A percentile compares a stretch with the other conserved stretches of the same genome.
phyloP scores from a whole-genome alignment of 2,113 vertebrate species.

The Myiagra hebetior region DNA sequence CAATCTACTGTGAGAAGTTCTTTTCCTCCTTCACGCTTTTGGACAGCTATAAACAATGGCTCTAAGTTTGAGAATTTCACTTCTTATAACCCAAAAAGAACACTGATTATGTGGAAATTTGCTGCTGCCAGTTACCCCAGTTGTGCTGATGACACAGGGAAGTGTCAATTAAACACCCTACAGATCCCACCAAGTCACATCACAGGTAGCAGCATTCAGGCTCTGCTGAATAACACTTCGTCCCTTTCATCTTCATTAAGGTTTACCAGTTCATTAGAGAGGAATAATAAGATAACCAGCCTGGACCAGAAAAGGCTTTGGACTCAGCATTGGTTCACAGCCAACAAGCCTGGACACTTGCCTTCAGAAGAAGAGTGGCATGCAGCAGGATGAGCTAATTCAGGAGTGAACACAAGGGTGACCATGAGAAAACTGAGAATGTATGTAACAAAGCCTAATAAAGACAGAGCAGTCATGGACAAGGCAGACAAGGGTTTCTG shows the following conservation, averaged over 20 bases:
- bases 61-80: neutral
- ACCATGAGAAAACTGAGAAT: neutral
- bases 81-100: neutral
- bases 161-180: neutral
- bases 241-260: neutral
- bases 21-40: neutral
- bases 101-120: fast-evolving
- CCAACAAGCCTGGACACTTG: neutral
- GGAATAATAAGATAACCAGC: neutral
- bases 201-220: neutral
- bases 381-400: neutral
- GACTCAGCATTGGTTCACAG: neutral
- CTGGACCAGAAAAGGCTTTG: neutral
- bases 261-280: neutral
- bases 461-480: neutral
- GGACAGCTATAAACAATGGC: neutral
- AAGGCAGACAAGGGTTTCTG: neutral
- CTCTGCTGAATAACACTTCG: neutral
- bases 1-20: neutral
- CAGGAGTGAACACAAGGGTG: neutral
- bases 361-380: neutral
- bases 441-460: neutral
- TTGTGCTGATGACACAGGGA: neutral
- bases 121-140: neutral
- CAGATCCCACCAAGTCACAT: fast-evolving